Evolutionary conservation across 1,140 invertebrate genomes (phyloP).

Genomic region (Drosophila nigrodunni): DNA sequence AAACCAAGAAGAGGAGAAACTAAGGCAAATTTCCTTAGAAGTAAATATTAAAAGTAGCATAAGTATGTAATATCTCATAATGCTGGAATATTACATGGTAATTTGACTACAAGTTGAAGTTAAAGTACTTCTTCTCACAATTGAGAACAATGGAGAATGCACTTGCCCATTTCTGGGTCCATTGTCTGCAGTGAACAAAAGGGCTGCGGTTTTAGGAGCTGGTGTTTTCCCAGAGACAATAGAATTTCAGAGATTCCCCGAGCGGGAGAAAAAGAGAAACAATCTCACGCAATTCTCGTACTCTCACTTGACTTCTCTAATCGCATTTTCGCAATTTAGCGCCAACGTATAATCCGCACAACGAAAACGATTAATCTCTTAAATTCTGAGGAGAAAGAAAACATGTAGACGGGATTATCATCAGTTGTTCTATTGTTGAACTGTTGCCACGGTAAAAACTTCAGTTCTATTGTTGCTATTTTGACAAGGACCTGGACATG

Average conservation of each 20-base stretch:
- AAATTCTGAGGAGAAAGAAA: slow-evolving; percentile 22
- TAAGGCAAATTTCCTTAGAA: slow-evolving; percentile 59
- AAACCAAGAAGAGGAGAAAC: slow-evolving; percentile 24
- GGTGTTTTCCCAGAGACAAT: slow-evolving; percentile 59
- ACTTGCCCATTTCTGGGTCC: neutral
- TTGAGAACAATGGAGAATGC: slow-evolving; percentile 39
- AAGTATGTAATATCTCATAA: slow-evolving; percentile 59
- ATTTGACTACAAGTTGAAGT: slow-evolving; percentile 41
- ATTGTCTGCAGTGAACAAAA: slow-evolving; percentile 41
- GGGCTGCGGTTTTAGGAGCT: slow-evolving; percentile 31
- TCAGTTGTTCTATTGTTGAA: slow-evolving; percentile 70
- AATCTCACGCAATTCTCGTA: slow-evolving; percentile 48
- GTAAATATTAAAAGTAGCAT: slow-evolving; percentile 38
- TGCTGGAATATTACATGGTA: slow-evolving; percentile 73
- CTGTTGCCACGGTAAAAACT: slow-evolving; percentile 46
- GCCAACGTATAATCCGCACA: slow-evolving; percentile 76
- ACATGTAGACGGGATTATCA: slow-evolving; percentile 61
- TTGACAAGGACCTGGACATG: slow-evolving; percentile 58
- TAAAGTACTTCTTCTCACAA: slow-evolving; percentile 1
- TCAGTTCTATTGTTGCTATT: slow-evolving; percentile 75
- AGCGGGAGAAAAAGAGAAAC: neutral
- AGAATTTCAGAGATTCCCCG: slow-evolving; percentile 8
- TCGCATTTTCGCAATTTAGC: slow-evolving; percentile 81
- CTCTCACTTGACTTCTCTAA: slow-evolving; percentile 53
- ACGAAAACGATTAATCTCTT: slow-evolving; percentile 78